These are phyloP conservation scores for Eretmochelys imbricata DNA, from an alignment of 2,113 vertebrate species.

Conservation along the genomic window DNA sequence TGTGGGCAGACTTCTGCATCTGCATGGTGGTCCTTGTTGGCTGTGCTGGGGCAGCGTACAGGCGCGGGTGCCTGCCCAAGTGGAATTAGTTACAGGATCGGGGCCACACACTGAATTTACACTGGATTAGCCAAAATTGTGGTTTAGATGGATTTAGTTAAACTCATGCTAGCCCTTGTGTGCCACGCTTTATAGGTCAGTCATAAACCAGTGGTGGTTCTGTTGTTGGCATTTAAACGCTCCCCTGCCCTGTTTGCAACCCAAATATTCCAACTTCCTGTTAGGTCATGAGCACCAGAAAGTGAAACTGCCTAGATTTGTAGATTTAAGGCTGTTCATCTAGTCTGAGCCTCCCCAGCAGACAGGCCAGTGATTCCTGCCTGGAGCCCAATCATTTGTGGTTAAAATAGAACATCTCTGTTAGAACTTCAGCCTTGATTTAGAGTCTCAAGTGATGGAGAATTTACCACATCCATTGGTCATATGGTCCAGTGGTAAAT, in stretches of 20 bases:
- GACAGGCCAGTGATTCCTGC: neutral
- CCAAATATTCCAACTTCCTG: rapidly evolving
- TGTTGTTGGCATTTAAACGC: rapidly evolving
- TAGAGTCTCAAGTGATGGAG: neutral
- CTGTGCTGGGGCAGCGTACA: rapidly evolving
- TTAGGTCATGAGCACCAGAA: rapidly evolving
- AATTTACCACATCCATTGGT: neutral
- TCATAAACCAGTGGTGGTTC: neutral
- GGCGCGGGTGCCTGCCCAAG: rapidly evolving
- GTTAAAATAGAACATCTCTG: neutral
- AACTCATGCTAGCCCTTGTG: neutral
- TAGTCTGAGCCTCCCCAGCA: neutral
- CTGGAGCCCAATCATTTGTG: neutral
- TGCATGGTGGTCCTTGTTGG: rapidly evolving
- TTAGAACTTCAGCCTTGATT: neutral
- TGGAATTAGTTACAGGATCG: neutral
- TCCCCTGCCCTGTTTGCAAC: neutral
- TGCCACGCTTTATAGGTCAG: neutral
- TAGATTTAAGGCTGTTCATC: neutral
- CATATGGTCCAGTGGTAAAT: neutral
- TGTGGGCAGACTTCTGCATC: neutral
- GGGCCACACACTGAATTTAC: neutral
- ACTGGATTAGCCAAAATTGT: rapidly evolving
- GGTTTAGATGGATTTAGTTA: neutral
- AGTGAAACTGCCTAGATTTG: rapidly evolving